Base-by-base conservation (phyloP, 64 coral and sea anemone species). In the Platygyra sinensis region DNA sequence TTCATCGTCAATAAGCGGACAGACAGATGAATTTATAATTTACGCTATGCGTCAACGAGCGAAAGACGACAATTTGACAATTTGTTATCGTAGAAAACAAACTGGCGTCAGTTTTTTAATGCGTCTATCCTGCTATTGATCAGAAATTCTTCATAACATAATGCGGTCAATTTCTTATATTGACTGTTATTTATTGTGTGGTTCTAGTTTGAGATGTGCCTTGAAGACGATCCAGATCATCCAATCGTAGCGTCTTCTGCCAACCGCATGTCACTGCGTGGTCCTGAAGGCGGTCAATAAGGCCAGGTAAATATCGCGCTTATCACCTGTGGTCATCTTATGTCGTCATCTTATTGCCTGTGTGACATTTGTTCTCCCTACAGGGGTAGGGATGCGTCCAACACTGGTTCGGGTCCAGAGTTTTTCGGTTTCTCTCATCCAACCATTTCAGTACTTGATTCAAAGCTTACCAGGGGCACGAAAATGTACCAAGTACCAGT, bases 391-490 rank as follows among this genome's bases (percentile, higher is more conserved):
- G 97, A 99, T 74, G 97, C 97, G 1, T 95, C 97, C 0, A 99
- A 99, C 67, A 99, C 97, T 51, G 97, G 97, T 36, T 99, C 97
- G 11, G 97, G 97, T 55, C 97, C 97, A 62, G 97, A 99, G 79
- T 99, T 99, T 62, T 99, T 99, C 84, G 97, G 97, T 33, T 99
- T 96, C 54, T 99, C 97, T 4, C 97, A 99, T 84, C 97, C 97
- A 29, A 99, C 97, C 24, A 99, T 99, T n/a, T 39, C 97, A 99
- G 79, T 99, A 99, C 75, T 82, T 99, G 50, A 93, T 99, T 38
- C 97, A 99, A 63, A 99, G 93, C 65, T 87, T 99, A 0, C 94
- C 97, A 3, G 94, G 94, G 19, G 90, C 97, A 12, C 87, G 93
- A n/a, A 99, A 99, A 76, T 99, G 97, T 75, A 67, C 88, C 25